Base-by-base conservation (phyloP, 2,113 vertebrate genomes). In the Corythoichthys haematopterus region DNA sequence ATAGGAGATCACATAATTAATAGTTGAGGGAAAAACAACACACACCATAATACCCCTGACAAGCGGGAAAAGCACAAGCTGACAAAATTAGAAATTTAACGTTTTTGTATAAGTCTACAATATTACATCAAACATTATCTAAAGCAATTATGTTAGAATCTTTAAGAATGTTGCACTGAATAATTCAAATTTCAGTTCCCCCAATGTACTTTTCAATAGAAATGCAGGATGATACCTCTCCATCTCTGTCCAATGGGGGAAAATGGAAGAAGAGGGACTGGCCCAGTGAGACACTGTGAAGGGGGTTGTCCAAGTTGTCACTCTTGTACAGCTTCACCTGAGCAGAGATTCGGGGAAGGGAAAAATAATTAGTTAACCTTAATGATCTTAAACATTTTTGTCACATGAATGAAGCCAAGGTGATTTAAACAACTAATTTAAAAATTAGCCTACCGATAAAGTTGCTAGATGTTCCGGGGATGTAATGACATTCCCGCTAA, bases 201-300 rank as follows among this genome's bases (percentile, higher is more conserved):
- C 7, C 40, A 6, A 16, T 12, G 36, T 37, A 47, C 0, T 15
- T 35, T 3, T 15, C 13, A 5, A 47, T 11, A 37, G 46, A 63
- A 60, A 35, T 46, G 15, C 4, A n/a, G n/a, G 82, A 90, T 87
- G 86, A 7, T 95, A 99, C 97, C 96, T 99, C 96, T 84, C 94
- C 95, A 1, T 99, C 96, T 61, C 94, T 85, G 59, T 95, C 94
- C 68, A 99, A 89, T 0, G 97, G 94, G 2, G 95, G 93, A 71
- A 99, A 99, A 79, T 99, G 96, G 91, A 99, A 99, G 84, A 99
- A 99, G 0, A 98, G 88, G 0, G 97, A 98, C 36, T 97, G 95
- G 55, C 95, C 96, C 8, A 99, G 89, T 1, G 94, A 95, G 16
- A 98, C 94, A 0, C 92, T 99, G 86, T 98, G 94, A 80, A 99